phyloP scores from a whole-genome alignment of 2,888 invertebrate species.

The Phymatocera aterrima region DNA sequence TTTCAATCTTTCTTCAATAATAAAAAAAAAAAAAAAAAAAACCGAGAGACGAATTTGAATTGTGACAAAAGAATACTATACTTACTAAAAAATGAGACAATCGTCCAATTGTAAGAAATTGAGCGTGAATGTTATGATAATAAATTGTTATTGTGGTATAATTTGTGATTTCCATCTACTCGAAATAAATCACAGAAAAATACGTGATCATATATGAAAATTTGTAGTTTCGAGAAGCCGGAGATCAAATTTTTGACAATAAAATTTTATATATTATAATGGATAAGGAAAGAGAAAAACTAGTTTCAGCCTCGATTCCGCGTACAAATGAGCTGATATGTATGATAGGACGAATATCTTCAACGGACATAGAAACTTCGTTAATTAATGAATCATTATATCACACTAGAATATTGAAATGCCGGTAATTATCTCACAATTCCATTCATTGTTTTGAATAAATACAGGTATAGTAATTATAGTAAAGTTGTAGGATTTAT shows the following conservation, averaged over 20 bases:
- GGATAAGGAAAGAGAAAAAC: not conserved
- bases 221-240: not conserved
- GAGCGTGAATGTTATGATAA: no score
- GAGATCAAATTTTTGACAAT: not conserved
- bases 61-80: no score
- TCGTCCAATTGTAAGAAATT: no score
- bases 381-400: slow-evolving; percentile 63
- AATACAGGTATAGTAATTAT: no score
- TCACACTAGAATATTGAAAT: slow-evolving; percentile 66
- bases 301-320: slow-evolving; percentile 52
- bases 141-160: no score
- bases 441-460: slow-evolving; percentile 45
- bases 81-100: no score
- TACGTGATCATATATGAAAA: not conserved
- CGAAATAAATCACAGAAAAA: no score
- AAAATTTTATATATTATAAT: not conserved
- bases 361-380: slow-evolving; percentile 58
- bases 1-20: no score
- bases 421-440: slow-evolving; percentile 62
- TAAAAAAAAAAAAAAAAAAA: no score
- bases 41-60: no score
- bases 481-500: not conserved
- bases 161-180: no score
- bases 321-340: slow-evolving; percentile 57
- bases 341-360: slow-evolving; percentile 60